A percentile compares a stretch with the other conserved stretches of the same genome.
These are phyloP conservation scores for Lucifuga dentata DNA, from an alignment of 2,113 vertebrate species.

Conservation along the genomic window DNA sequence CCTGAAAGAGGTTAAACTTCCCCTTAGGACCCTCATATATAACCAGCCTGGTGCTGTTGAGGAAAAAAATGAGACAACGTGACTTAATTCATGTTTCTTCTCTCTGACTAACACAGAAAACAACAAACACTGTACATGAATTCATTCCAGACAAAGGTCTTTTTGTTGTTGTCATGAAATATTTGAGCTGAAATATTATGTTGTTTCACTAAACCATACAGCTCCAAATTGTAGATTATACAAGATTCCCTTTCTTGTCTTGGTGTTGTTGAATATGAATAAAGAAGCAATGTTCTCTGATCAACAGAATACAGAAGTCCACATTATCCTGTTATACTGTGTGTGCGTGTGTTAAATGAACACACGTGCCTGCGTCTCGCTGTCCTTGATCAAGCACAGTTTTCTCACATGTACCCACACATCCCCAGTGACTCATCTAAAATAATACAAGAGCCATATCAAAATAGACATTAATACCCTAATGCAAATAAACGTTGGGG, in stretches of 20 bases:
- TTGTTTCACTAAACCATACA: not conserved
- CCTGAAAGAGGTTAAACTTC: conserved; percentile 82
- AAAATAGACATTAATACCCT: conserved; percentile 71
- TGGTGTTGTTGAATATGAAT: conserved; percentile 4
- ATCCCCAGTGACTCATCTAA: conserved; percentile 68
- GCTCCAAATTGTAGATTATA: not conserved
- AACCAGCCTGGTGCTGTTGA: conserved; percentile 81
- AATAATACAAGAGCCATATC: conserved; percentile 67
- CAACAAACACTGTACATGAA: too few species aligned
- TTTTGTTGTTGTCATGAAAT: not conserved
- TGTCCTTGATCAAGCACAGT: conserved; percentile 55
- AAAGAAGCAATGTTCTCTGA: conserved; percentile 21
- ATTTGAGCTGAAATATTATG: conserved; percentile 11
- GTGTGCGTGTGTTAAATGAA: conserved; percentile 5
- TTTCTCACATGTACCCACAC: conserved; percentile 75
- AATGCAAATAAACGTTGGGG: conserved; percentile 56
- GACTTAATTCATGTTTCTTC: not conserved
- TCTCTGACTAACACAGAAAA: not conserved
- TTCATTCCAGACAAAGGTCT: not conserved
- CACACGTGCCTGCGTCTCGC: conserved; percentile 15
- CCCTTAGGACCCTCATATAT: conserved; percentile 68
- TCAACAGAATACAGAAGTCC: conserved; percentile 35
- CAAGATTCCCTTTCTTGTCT: conserved; percentile 20
- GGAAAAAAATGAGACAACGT: conserved; percentile 43
- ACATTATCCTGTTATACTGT: conserved; percentile 18